phyloP scores from a whole-genome alignment of 2,797 vertebrate species.

The Acanthurus lineatus region DNA sequence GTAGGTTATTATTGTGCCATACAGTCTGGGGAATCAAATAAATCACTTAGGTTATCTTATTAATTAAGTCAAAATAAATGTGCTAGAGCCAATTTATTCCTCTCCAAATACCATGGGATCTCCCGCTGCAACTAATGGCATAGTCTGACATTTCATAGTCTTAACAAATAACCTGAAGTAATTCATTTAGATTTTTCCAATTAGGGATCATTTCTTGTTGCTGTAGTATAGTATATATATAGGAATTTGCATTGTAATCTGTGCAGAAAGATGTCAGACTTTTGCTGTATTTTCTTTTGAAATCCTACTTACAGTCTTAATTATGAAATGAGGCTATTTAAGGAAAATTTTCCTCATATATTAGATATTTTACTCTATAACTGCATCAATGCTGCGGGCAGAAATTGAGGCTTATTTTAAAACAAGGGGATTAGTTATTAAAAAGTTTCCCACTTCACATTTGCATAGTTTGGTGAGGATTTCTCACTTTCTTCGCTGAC shows the following conservation, averaged over 20 bases:
- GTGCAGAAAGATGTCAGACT: conserved; percentile 28
- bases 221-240: conserved; percentile 35
- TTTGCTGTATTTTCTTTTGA: conserved; percentile 27
- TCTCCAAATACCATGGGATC: conserved; percentile 83
- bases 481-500: conserved; percentile 19
- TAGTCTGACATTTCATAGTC: conserved; percentile 81
- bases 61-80: conserved; percentile 90
- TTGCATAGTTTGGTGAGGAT: conserved; percentile 18
- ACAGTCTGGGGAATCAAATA: conserved; percentile 86
- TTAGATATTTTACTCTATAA: neutral
- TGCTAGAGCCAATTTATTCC: conserved; percentile 85
- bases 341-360: neutral
- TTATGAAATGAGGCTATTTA: conserved; percentile 17
- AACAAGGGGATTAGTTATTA: neutral
- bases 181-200: conserved; percentile 82
- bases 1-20: conserved; percentile 84
- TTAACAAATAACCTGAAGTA: conserved; percentile 82
- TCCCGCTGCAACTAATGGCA: conserved; percentile 80
- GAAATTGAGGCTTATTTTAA: neutral
- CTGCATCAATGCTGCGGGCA: conserved; percentile 13
- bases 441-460: conserved; percentile 15
- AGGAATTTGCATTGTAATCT: conserved; percentile 51
- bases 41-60: conserved; percentile 88
- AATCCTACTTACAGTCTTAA: conserved; percentile 26
- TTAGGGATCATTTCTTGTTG: conserved; percentile 72